A percentile compares a stretch with the other conserved stretches of the same genome.
Evolutionary conservation across 1,140 invertebrate species (phyloP).

Genomic region (Leptopilina clavipes): DNA sequence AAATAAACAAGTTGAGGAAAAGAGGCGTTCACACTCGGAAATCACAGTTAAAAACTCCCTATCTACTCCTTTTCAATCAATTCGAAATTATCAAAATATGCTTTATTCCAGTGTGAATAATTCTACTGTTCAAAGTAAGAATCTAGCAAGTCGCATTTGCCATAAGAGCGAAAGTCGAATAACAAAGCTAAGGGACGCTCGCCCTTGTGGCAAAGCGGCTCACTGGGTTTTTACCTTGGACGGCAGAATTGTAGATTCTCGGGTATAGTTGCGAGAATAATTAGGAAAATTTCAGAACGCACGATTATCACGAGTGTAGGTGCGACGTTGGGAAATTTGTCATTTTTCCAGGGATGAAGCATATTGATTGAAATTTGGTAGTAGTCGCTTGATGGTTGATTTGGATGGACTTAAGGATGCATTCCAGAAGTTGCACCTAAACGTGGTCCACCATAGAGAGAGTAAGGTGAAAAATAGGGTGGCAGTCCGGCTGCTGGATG

Average conservation of each 20-base stretch:
- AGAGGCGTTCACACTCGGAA: constrained; percentile 55
- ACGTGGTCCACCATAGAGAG: constrained; percentile 86
- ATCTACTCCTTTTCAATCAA: background rate
- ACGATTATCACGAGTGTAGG: too few relatives aligned
- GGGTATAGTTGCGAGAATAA: too few relatives aligned
- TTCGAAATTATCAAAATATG: background rate
- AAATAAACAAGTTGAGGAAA: background rate
- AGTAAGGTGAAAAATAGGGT: constrained; percentile 90
- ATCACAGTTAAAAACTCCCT: constrained; percentile 54
- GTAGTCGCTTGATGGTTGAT: background rate
- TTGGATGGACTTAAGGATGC: constrained; percentile 74
- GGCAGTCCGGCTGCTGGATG: constrained; percentile 74
- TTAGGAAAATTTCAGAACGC: too few relatives aligned
- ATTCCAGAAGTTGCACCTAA: constrained; percentile 82
- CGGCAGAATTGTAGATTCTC: too few relatives aligned
- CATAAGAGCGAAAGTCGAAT: too few relatives aligned
- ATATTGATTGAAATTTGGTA: constrained; percentile 43
- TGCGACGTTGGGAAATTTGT: too few relatives aligned
- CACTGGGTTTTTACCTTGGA: too few relatives aligned
- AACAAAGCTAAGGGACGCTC: too few relatives aligned
- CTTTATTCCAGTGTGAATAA: background rate
- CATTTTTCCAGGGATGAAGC: constrained; percentile 48
- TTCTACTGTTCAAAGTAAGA: too few relatives aligned
- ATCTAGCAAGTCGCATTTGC: too few relatives aligned
- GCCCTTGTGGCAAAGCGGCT: too few relatives aligned